phyloP scores from a whole-genome alignment of 64 coral and sea anemone species.

The Catalaphyllia jardinei region DNA sequence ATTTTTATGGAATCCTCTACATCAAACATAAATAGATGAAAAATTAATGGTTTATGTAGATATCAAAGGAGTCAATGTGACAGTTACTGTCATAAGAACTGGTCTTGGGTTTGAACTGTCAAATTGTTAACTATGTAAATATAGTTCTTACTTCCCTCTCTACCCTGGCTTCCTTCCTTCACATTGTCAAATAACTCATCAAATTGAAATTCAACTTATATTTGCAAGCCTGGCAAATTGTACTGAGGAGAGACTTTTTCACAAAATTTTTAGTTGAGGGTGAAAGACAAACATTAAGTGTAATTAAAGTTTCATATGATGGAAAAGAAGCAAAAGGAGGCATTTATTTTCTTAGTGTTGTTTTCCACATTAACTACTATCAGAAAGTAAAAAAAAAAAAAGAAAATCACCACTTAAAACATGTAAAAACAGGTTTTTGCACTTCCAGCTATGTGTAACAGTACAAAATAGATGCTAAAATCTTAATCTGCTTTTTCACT shows the following conservation, averaged over 20 bases:
- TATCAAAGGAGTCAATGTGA: not conserved
- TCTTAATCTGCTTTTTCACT: not conserved
- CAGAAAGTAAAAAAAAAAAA: too few species aligned
- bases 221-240: not conserved
- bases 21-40: not conserved
- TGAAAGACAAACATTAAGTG: not conserved
- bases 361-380: not conserved
- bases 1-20: not conserved
- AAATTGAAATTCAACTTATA: not conserved
- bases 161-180: not conserved
- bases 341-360: not conserved
- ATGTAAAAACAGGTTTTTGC: not conserved
- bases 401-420: not conserved
- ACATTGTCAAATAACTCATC: not conserved
- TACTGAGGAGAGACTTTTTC: not conserved
- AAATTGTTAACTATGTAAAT: not conserved
- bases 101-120: constrained; percentile 44
- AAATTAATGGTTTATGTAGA: constrained; percentile 28
- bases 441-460: not conserved
- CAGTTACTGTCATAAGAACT: constrained; percentile 19
- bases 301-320: constrained; percentile 9
- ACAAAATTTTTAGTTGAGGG: not conserved
- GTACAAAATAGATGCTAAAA: not conserved
- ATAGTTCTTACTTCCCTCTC: not conserved
- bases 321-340: not conserved